Evolutionary conservation across 1,140 invertebrate species (phyloP), one percentile per base, ranked within the genome.

Genomic region (Agraylea sexmaculata): DNA sequence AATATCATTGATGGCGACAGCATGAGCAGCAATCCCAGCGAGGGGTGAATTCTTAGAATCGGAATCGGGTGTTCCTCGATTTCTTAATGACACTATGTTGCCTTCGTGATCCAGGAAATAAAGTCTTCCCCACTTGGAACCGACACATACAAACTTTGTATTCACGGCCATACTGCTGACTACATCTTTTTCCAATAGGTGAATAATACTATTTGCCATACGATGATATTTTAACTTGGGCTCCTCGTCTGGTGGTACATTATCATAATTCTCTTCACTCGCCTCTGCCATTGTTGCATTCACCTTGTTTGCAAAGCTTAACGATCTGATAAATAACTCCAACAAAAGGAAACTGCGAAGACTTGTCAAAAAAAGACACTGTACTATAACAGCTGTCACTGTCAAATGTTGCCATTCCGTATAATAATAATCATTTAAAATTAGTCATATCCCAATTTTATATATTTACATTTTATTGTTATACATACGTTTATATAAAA

Each of bases 21-120:
- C 75, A 53, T 97, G 92, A 30, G 80, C 73, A 41, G 74, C 71
- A 44, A 89, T 59, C 54, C 78, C 79, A 53, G 79, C 82, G 21
- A 75, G 75, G 43, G 73, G 62, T 1, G 63, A 69, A 13, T 65
- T 71, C 30, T 64, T 25, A 29, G 17, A 7, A 10, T 44, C 37
- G 15, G 6, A 5, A 13, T 25, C 11, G 11, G 37, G 7, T 11
- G 28, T 27, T 13, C 5, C 7, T 8, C 30, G 7, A 23, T 64
- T 54, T 19, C 59, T 58, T 28, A 64, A 59, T 5, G 68, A 55
- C 2, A 87, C 77, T 15, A 71, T 78, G 59, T 96, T 91, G 0
- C 93, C 92, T 56, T 89, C 82, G 60, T 93, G 89, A 59, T 97
- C 92, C 13, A 97, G 58, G 23, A 96, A 68, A 58, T 94, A 80